These are phyloP conservation scores for Metellina segmentata DNA, from an alignment of 2,888 invertebrate genomes.

Conservation along the genomic window DNA sequence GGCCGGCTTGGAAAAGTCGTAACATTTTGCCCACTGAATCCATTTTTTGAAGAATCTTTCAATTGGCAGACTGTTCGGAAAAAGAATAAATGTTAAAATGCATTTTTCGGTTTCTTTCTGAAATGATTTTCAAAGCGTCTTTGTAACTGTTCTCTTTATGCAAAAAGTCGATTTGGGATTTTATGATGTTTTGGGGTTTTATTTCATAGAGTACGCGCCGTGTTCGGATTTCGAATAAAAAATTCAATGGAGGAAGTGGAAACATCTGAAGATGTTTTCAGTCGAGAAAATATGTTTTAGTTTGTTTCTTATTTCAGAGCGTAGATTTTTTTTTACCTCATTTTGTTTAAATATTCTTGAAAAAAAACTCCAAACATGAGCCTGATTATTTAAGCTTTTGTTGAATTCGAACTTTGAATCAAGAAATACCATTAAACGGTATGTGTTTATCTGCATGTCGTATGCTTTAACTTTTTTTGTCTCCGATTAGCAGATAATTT, in stretches of 20 bases:
- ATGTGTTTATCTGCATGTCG: too few species aligned
- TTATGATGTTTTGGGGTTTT: not conserved
- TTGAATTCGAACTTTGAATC: too few species aligned
- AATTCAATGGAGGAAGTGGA: not conserved
- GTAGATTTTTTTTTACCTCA: too few species aligned
- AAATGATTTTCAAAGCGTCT: not conserved
- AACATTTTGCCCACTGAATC: not conserved
- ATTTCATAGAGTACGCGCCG: not conserved
- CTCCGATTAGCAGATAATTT: too few species aligned
- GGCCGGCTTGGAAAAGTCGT: not conserved
- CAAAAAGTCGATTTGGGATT: not conserved
- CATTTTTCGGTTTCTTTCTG: not conserved
- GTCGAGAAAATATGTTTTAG: not conserved
- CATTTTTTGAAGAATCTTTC: not conserved
- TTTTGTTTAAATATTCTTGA: not conserved
- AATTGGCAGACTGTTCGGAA: not conserved
- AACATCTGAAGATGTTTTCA: not conserved
- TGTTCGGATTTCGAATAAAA: not conserved
- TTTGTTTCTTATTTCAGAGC: too few species aligned
- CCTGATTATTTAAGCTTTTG: too few species aligned
- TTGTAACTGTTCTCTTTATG: not conserved
- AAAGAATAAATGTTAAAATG: not conserved
- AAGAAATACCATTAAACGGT: too few species aligned
- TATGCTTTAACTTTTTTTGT: too few species aligned
- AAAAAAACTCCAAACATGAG: not conserved